These are phyloP conservation scores for Tor tambroides DNA, from an alignment of 2,113 vertebrate genomes.

Conservation along the genomic window DNA sequence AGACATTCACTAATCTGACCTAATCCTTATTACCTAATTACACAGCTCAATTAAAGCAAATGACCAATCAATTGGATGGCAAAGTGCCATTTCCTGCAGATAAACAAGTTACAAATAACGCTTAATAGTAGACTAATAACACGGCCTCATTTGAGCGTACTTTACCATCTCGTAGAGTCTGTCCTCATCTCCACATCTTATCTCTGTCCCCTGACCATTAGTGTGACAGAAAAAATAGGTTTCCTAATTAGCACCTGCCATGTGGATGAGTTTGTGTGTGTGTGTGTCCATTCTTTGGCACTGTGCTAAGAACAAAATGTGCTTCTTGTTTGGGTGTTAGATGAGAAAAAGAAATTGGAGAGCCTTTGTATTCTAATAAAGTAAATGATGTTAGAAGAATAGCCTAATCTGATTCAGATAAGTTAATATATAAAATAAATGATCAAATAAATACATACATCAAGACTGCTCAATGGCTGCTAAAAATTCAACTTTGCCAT, in stretches of 20 bases:
- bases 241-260: conserved; percentile 25
- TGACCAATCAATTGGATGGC: background rate
- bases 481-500: too few species aligned
- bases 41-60: conserved; percentile 11
- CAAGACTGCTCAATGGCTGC: too few species aligned
- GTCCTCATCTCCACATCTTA: conserved; percentile 2
- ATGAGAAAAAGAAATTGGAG: background rate
- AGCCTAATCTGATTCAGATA: background rate
- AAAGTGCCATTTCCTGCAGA: conserved; percentile 8
- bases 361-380: background rate
- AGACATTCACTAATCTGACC: conserved; percentile 14
- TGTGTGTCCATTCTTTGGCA: conserved; percentile 2
- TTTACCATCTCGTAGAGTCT: background rate
- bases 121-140: background rate
- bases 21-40: conserved; percentile 25
- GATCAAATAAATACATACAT: too few species aligned
- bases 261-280: background rate
- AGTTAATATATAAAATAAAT: too few species aligned
- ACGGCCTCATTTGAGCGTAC: background rate
- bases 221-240: background rate
- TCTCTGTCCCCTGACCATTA: conserved; percentile 32
- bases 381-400: background rate
- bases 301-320: background rate
- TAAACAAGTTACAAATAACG: conserved; percentile 13
- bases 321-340: conserved; percentile 5